A percentile compares a stretch with the other conserved stretches of the same genome.
These are phyloP conservation scores for Morpho achilles DNA, from an alignment of 2,888 invertebrate species.

Conservation along the genomic window DNA sequence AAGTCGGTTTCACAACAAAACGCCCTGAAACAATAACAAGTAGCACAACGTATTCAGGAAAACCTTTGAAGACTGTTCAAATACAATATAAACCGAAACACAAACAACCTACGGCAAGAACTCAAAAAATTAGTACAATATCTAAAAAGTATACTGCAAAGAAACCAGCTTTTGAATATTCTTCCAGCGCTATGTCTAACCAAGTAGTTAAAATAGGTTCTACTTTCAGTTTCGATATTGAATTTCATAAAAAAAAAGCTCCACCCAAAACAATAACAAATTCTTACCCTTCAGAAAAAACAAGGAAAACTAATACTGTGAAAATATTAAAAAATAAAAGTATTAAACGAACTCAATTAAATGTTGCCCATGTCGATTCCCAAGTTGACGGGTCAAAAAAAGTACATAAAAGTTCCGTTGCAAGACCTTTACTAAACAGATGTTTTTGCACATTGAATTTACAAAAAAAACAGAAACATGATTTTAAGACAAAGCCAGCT, in stretches of 20 bases:
- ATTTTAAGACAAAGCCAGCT: conserved; percentile 1
- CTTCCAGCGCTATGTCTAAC: conserved; percentile 1
- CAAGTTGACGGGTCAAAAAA: conserved; percentile 26
- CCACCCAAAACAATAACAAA: neutral
- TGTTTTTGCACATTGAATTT: conserved; percentile 42
- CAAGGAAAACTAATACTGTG: conserved; percentile 1
- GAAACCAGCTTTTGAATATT: neutral
- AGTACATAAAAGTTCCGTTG: conserved; percentile 28
- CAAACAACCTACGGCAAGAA: conserved; percentile 8
- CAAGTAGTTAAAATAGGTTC: conserved; percentile 32
- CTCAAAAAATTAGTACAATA: conserved; percentile 2
- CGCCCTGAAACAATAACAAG: conserved; percentile 1
- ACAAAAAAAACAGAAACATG: conserved; percentile 28
- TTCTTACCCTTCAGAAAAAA: conserved; percentile 7
- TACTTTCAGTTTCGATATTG: conserved; percentile 30
- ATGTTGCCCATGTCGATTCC: conserved; percentile 20
- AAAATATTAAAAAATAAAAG: conserved; percentile 13
- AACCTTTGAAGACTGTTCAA: conserved; percentile 11
- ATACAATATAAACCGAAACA: conserved; percentile 10
- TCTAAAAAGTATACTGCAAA: conserved; percentile 1
- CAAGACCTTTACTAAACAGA: conserved; percentile 36
- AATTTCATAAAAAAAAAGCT: conserved; percentile 29
- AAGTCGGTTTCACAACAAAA: conserved; percentile 11
- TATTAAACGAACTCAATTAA: conserved; percentile 19
- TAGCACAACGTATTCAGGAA: conserved; percentile 15